Evolutionary conservation across 2,113 vertebrate genomes (phyloP), one percentile per base, ranked within the genome.

Genomic region (Pelusios castaneus): DNA sequence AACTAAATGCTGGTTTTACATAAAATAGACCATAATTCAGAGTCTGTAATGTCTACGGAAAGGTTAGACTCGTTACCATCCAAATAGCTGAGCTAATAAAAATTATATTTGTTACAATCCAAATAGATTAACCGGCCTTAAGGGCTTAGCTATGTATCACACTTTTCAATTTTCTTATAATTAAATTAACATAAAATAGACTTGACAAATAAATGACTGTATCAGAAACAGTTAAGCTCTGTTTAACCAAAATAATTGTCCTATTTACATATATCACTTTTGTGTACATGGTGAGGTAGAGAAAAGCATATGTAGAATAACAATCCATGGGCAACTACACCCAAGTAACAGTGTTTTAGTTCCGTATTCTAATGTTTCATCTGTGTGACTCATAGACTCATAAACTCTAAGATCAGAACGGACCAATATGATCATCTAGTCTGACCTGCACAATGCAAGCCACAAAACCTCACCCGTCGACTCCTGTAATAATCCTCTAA

Each of bases 31-130:
- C 95, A 94, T 98, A 97, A 98, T 96, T 98, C 97, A 97, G 97
- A 96, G 94, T 98, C 97, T 98, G 95, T 97, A 98, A 97, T 97
- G 94, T 97, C 97, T 98, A 77, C 95, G 82, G 94, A 98, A 98
- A 98, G 98, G 97, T 98, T 98, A 98, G 94, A 93, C 97, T 98
- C 79, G 97, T 98, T 98, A 98, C 95, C 97, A 98, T 97, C 97
- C 97, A 97, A 98, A 98, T 97, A 98, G 92, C 96, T 97, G 93
- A 98, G 97, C 97, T 98, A 98, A 98, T 98, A 98, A 98, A 98
- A 98, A 98, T 98, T 98, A 98, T 98, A 98, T 98, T 98, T 98
- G 97, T 98, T 98, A 98, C 97, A 98, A 98, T 98, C 97, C 97
- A 98, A 98, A 98, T 98, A 98, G 98, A 98, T 98, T 98, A 98